These are phyloP conservation scores for Phaethornis superciliosus DNA, from an alignment of 2,113 vertebrate genomes.

Conservation along the genomic window DNA sequence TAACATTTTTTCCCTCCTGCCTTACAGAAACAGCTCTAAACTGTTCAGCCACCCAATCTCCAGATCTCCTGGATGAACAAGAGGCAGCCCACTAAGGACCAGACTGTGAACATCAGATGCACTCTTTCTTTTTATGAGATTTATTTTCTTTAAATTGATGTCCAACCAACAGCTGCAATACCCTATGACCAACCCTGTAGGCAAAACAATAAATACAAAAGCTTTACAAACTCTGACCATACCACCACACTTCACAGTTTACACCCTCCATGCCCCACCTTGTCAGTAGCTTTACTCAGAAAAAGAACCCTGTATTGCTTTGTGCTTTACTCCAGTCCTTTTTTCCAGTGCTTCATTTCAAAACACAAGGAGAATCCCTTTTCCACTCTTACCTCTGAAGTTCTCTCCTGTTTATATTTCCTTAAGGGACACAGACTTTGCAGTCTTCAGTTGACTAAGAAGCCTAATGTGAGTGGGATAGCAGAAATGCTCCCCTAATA, in stretches of 20 bases:
- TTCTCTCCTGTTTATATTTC: background rate
- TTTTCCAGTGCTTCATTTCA: background rate
- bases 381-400: background rate
- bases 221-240: background rate
- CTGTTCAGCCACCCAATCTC: background rate
- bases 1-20: background rate
- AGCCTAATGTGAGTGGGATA: background rate
- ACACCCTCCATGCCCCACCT: background rate
- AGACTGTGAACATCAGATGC: background rate
- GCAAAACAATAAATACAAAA: background rate
- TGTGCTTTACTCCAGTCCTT: background rate
- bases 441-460: background rate
- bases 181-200: background rate
- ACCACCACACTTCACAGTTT: background rate
- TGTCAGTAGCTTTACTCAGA: background rate
- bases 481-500: background rate
- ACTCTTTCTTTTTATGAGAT: background rate
- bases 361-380: background rate
- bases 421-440: background rate
- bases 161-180: background rate
- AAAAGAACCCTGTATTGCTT: accelerated
- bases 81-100: background rate
- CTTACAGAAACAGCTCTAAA: background rate
- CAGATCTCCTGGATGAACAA: accelerated
- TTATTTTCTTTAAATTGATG: background rate